These are phyloP conservation scores for Scaptomyza tumidula DNA, from an alignment of 2,888 invertebrate genomes.

Conservation along the genomic window DNA sequence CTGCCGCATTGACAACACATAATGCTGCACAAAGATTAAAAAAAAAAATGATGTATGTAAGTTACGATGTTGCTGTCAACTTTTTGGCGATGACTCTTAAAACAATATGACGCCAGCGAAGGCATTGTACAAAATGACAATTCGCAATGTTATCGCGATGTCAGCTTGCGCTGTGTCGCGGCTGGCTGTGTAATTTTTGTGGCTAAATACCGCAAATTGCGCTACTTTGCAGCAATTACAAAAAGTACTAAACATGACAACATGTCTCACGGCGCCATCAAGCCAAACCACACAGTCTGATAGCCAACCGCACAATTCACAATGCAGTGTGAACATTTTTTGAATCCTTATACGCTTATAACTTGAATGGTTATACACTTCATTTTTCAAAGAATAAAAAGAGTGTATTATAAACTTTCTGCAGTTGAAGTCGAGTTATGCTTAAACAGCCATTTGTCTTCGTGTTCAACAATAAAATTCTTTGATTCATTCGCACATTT, in stretches of 20 bases:
- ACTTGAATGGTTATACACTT: constrained; percentile 3
- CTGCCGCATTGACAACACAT: constrained; percentile 34
- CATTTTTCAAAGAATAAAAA: not conserved
- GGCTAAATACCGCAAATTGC: constrained; percentile 79
- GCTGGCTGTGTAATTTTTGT: constrained; percentile 68
- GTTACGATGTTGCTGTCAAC: constrained; percentile 50
- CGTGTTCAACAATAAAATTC: not conserved
- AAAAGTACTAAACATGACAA: constrained; percentile 70
- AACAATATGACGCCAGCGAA: constrained; percentile 65
- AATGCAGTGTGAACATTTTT: constrained; percentile 16
- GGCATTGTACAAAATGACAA: constrained; percentile 14
- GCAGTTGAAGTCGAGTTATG: not conserved
- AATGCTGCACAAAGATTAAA: constrained; percentile 34
- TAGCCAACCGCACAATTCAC: constrained; percentile 12
- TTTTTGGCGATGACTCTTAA: constrained; percentile 63
- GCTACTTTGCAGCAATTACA: constrained; percentile 74
- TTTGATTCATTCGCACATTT: not conserved
- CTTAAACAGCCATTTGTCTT: not conserved
- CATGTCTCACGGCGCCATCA: constrained; percentile 54
- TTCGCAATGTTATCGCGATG: constrained; percentile 29
- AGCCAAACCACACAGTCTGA: constrained; percentile 42
- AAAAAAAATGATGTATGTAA: constrained; percentile 1
- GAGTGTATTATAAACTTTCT: not conserved
- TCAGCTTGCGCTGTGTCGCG: constrained; percentile 16
- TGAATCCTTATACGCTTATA: not conserved